Evolutionary conservation across 2,113 vertebrate species (phyloP), one percentile per base, ranked within the genome.

Genomic region (Psammodynastes pulverulentus): DNA sequence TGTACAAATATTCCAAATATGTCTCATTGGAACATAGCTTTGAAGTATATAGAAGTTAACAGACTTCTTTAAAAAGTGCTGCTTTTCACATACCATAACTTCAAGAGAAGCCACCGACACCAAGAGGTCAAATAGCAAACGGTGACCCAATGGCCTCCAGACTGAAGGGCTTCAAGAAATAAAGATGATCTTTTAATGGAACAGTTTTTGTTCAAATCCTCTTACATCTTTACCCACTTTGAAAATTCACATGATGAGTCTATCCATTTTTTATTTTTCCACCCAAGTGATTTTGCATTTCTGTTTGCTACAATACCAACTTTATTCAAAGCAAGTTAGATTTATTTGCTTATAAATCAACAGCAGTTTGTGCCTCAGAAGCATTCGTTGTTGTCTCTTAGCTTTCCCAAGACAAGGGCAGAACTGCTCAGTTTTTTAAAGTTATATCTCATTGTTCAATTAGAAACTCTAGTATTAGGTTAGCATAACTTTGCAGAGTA

Each of bases 81-180:
- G 46, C 93, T 95, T 96, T 94, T 93, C 93, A 92, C 92, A 52
- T 94, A 92, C 91, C 58, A 0, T 94, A 94, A 94, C 91, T 95
- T 95, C 90, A 96, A 93, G 87, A 94, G 92, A 93, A 90, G 89
- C 95, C 94, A 95, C 96, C 94, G 96, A 96, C 92, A 95, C 94
- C 93, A 95, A 89, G 94, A 95, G 96, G 96, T 97, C 95, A 95
- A 94, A 96, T 96, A 95, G 96, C 95, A 52, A 89, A 95, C 94
- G 92, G 95, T 96, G 94, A 93, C 95, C 93, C 95, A 95, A 91
- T 97, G 96, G 96, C 96, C 94, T 89, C 90, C 87, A 95, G 96
- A 96, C 95, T 95, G 95, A 96, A 96, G 94, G 94, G 95, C 96
- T 97, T 97, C 96, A 97, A 96, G 95, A 96, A 96, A 95, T 96